Evolutionary conservation across 2,113 vertebrate species (phyloP), one percentile per base, ranked within the genome.

Genomic region (Crotalus viridis): DNA sequence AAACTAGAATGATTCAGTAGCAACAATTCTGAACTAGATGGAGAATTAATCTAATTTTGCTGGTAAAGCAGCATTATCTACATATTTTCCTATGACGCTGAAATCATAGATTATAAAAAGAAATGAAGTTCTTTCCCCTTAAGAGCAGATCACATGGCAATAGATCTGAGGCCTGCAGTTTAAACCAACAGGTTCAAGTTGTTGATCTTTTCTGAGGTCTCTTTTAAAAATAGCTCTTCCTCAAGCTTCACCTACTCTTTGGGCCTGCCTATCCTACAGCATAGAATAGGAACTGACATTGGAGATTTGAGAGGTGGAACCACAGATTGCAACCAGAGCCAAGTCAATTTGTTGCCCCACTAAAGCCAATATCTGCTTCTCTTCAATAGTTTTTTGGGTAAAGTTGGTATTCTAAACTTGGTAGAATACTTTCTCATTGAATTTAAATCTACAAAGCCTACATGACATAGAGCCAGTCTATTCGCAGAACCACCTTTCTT

Each of bases 121-220:
- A 88, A 92, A 56, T 89, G 21, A 89, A 85, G 5, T 46, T 8
- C 52, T n/a, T 56, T 55, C 7, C 10, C n/a, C 46, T 28, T 69
- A 92, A 26, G 7, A 56, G 48, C 33, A 26, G n/a, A 88, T 88
- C 59, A 56, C 21, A 92, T 22, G 87, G 48, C 57, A 64, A 39
- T 39, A 87, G 48, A 56, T 89, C 46, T 89, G 64, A 92, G 87
- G 33, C n/a, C 33, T 56, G 24, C 10, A 56, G 22, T 89, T 92
- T 81, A 89, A 92, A 33, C 26, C 51, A 88, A 89, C 55, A 89
- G 57, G 86, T 92, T 81, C 56, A 92, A 89, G 33, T 28, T 74
- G 33, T 52, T 85, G 64, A 89, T 89, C 64, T 89, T 39, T 52
- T 88, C 43, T 39, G 10, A 48, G 24, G 51, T 46, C 51, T 33